Evolutionary conservation across 2,797 vertebrate species (phyloP).

Genomic region (Huso huso): DNA sequence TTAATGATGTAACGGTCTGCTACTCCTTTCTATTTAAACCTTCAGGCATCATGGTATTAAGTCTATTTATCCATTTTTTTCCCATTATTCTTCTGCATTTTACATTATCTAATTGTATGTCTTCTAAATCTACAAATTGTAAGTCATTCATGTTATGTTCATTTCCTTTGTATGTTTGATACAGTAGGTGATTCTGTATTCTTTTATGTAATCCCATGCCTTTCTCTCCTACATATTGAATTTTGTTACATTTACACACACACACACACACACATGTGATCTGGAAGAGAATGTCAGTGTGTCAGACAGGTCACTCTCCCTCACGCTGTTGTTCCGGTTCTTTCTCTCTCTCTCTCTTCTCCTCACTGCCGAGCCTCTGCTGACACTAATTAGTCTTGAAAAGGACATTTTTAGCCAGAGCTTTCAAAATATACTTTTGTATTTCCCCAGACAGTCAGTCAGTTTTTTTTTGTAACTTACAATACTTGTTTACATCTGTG

Average conservation of each 20-base stretch:
- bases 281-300: conserved; percentile 37
- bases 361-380: conserved; percentile 29
- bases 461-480: conserved; percentile 7
- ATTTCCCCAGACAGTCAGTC: conserved; percentile 45
- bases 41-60: background rate
- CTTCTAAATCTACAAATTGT: conserved; percentile 16
- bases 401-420: conserved; percentile 65
- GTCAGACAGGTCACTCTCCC: conserved; percentile 46
- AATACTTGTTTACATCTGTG: conserved; percentile 1
- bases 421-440: conserved; percentile 62
- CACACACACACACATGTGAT: conserved; percentile 36
- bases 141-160: conserved; percentile 16
- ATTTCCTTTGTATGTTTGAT: too few species aligned
- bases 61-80: conserved; percentile 1
- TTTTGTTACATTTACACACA: conserved; percentile 21
- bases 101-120: too few species aligned
- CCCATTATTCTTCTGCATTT: background rate
- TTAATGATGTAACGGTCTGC: too few species aligned
- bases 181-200: conserved; percentile 6
- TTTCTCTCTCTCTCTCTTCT: conserved; percentile 33
- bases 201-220: conserved; percentile 11
- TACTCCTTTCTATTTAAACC: too few species aligned
- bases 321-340: conserved; percentile 40
- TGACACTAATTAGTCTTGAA: conserved; percentile 73
- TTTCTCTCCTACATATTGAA: background rate